Percentiles rank a stretch among this genome's conserved stretches.
Conservation (phyloP, 1,140 invertebrate species). For the Proctacanthus coquilletti region DNA sequence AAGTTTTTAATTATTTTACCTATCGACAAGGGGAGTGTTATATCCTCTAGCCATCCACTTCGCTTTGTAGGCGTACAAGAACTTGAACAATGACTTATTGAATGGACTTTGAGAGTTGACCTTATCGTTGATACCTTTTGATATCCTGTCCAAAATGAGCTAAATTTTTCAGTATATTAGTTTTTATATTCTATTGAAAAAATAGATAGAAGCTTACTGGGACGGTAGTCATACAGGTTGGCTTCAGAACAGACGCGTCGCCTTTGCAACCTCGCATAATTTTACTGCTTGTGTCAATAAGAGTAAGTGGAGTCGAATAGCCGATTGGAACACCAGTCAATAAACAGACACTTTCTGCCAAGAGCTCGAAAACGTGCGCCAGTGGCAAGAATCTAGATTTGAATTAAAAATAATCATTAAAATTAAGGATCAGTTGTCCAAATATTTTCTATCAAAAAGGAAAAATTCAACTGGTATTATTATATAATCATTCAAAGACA, state of each 20-base stretch:
- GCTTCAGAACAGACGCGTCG: conserved; percentile 77
- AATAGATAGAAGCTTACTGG: conserved; percentile 47
- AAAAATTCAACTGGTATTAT: too few species aligned
- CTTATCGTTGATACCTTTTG: conserved; percentile 87
- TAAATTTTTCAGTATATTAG: conserved; percentile 24
- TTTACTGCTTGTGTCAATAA: conserved; percentile 91
- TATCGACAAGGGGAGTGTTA: conserved; percentile 65
- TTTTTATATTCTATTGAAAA: background rate
- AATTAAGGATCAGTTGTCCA: background rate
- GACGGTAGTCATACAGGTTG: conserved; percentile 89
- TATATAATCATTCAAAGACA: background rate
- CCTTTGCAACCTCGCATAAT: conserved; percentile 84
- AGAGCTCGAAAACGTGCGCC: conserved; percentile 93
- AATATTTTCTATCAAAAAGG: background rate
- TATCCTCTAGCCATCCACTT: conserved; percentile 73
- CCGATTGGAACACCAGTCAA: conserved; percentile 85
- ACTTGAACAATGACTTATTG: conserved; percentile 69
- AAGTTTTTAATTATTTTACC: conserved; percentile 20
- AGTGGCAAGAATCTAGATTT: conserved; percentile 64
- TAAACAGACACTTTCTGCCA: conserved; percentile 58
- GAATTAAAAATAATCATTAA: conserved; percentile 1
- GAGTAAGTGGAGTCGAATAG: conserved; percentile 87
- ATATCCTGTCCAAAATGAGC: conserved; percentile 88
- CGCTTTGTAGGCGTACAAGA: conserved; percentile 82
- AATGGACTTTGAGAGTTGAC: conserved; percentile 62